Conservation (phyloP, 2,888 invertebrate species). For the Xestia sexstrigata region DNA sequence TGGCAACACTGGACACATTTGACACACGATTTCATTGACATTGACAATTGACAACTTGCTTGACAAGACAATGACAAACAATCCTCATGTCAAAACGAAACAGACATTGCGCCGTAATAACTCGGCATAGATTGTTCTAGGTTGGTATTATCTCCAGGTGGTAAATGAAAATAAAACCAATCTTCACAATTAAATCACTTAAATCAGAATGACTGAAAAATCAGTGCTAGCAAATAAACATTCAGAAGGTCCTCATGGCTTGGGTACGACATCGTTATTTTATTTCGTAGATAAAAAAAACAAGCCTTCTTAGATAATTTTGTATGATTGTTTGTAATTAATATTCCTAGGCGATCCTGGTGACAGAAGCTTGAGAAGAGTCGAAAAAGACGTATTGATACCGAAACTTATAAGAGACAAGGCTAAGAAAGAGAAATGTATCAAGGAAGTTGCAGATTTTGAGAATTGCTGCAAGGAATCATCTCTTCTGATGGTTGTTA, state of each 20-base stretch:
- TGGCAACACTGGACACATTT: too few species aligned
- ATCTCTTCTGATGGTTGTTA: constrained; percentile 93
- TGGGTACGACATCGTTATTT: constrained; percentile 80
- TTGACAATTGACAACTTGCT: too few species aligned
- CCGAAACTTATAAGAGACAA: constrained; percentile 97
- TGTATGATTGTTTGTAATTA: constrained; percentile 10
- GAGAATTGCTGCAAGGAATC: constrained; percentile 93
- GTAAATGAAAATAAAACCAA: constrained; percentile 1
- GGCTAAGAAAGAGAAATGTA: constrained; percentile 95
- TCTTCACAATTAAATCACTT: too few species aligned
- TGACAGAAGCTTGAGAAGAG: constrained; percentile 95
- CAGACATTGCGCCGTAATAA: neutral
- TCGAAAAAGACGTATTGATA: constrained; percentile 97
- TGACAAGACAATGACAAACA: too few species aligned
- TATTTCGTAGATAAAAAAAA: neutral
- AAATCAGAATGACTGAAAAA: constrained; percentile 68
- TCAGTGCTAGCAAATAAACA: constrained; percentile 84
- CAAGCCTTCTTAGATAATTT: neutral
- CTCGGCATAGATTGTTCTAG: neutral
- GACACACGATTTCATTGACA: too few species aligned
- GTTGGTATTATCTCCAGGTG: neutral
- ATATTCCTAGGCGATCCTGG: constrained; percentile 94
- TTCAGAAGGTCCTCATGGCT: constrained; percentile 90
- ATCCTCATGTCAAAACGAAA: too few species aligned
- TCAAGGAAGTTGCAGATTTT: constrained; percentile 93